phyloP scores from a whole-genome alignment of 2,888 invertebrate genomes.

The Elmis aenea region DNA sequence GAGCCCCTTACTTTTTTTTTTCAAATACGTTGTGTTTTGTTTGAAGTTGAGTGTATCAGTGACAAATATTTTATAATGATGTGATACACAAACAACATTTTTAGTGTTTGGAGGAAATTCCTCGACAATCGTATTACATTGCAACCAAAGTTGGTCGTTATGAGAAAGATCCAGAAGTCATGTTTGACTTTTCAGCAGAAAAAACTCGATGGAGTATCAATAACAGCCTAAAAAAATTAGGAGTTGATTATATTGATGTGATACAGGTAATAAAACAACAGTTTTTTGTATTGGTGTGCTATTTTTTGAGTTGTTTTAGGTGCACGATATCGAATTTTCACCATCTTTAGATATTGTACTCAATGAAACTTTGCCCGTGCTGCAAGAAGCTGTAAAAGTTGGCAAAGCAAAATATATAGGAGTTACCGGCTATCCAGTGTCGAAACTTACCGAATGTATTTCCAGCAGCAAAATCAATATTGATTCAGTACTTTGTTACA shows the following conservation, averaged over 20 bases:
- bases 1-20: no score
- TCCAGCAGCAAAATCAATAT: constrained; percentile 61
- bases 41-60: no score
- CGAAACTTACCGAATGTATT: constrained; percentile 67
- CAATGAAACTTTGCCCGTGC: constrained; percentile 79
- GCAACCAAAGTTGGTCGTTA: constrained; percentile 93
- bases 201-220: constrained; percentile 72
- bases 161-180: constrained; percentile 58
- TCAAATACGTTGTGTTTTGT: no score
- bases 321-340: constrained; percentile 91
- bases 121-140: constrained; percentile 77
- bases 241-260: constrained; percentile 79
- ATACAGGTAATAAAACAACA: constrained; percentile 62
- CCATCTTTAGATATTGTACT: constrained; percentile 67
- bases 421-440: constrained; percentile 80
- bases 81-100: no score
- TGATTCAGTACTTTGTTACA: constrained; percentile 70
- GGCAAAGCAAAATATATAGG: constrained; percentile 78
- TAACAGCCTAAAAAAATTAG: constrained; percentile 65
- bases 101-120: constrained; percentile 52
- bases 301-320: constrained; percentile 48
- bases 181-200: constrained; percentile 83
- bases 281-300: constrained; percentile 1
- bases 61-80: no score
- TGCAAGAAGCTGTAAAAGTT: constrained; percentile 67